Evolutionary conservation across 2,888 invertebrate species (phyloP).

Genomic region (Chrysina gloriosa): DNA sequence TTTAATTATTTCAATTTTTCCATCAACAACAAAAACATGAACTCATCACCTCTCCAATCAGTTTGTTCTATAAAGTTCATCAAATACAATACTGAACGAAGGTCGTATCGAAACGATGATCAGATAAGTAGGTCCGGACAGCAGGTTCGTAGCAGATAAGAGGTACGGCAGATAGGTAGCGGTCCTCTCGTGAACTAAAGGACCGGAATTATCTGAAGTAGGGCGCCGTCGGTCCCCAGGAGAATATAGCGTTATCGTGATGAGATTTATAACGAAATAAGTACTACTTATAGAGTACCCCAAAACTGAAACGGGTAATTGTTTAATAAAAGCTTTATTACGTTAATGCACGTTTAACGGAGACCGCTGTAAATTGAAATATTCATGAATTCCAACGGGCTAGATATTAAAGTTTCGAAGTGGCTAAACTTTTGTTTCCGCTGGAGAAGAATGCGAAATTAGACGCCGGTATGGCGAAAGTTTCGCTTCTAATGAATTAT

Average conservation of each 20-base stretch:
- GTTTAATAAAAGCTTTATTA: conserved; percentile 35
- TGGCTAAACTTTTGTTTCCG: neutral
- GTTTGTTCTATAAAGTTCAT: neutral
- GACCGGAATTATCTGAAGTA: conserved; percentile 18
- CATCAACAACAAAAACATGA: neutral
- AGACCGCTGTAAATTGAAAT: conserved; percentile 27
- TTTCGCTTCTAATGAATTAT: conserved; percentile 22
- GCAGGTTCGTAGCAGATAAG: neutral
- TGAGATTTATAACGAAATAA: conserved; percentile 33
- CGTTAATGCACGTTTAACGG: conserved; percentile 28
- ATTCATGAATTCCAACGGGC: conserved; percentile 25
- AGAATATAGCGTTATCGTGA: conserved; percentile 30
- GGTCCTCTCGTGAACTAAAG: neutral
- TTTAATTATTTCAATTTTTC: no score
- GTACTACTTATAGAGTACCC: conserved; percentile 28
- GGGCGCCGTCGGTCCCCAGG: neutral
- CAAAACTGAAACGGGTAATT: conserved; percentile 29
- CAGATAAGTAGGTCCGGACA: neutral
- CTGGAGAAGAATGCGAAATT: conserved; percentile 20
- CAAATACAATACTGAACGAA: neutral
- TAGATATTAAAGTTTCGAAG: conserved; percentile 28
- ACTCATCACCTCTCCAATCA: neutral
- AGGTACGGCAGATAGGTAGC: neutral
- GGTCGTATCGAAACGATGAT: neutral
- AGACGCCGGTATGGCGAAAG: neutral